Conservation (phyloP, 2,888 invertebrate genomes). For the Chironomus tentans region DNA sequence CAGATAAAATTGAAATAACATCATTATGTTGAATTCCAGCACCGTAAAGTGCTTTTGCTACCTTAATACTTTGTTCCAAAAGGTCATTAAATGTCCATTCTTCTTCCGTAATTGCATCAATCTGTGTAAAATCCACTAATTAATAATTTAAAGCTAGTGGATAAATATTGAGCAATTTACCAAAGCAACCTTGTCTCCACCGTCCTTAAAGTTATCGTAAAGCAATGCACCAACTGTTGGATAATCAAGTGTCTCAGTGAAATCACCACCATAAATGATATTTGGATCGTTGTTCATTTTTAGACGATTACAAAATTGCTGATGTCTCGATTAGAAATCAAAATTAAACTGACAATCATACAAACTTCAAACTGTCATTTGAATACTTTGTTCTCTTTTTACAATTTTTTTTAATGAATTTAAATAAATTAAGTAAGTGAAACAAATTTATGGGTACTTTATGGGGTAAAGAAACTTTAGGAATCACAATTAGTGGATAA, state of each 20-base stretch:
- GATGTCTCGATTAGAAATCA: background rate
- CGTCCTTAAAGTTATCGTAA: constrained; percentile 46
- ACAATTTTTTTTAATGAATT: too few relatives aligned
- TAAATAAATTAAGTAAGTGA: too few relatives aligned
- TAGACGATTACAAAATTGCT: background rate
- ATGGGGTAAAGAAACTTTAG: too few relatives aligned
- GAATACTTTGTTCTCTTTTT: too few relatives aligned
- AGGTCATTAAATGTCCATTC: constrained; percentile 35
- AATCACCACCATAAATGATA: constrained; percentile 20
- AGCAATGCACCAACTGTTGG: constrained; percentile 46
- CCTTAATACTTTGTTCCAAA: constrained; percentile 33
- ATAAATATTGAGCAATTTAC: too few relatives aligned
- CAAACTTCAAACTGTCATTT: too few relatives aligned
- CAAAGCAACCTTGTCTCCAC: constrained; percentile 44
- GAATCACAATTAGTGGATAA: too few relatives aligned
- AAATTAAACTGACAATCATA: background rate
- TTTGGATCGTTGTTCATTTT: background rate
- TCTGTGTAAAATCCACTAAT: constrained; percentile 29
- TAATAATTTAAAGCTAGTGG: too few relatives aligned
- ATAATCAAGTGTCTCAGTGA: constrained; percentile 27
- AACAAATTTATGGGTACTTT: too few relatives aligned
- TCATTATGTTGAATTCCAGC: constrained; percentile 45
- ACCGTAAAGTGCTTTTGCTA: constrained; percentile 40
- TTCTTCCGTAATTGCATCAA: constrained; percentile 36
- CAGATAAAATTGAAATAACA: constrained; percentile 47